These are phyloP conservation scores for Limnephilus marmoratus DNA, from an alignment of 2,888 invertebrate species.

Conservation along the genomic window DNA sequence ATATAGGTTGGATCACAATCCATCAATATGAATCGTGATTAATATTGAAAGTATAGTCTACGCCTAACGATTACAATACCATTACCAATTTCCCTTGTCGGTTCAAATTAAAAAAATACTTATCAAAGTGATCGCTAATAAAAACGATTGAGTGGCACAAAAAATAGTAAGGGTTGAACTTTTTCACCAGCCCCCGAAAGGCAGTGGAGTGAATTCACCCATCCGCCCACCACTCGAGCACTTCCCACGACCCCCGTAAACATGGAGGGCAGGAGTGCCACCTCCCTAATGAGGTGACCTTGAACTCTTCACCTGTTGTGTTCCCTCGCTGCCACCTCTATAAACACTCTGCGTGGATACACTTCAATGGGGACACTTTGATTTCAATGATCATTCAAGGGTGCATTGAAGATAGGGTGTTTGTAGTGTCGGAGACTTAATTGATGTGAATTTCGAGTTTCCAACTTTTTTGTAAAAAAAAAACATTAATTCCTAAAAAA, in stretches of 20 bases:
- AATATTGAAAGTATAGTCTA: no score
- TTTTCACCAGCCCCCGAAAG: neutral
- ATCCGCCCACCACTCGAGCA: neutral
- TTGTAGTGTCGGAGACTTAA: neutral
- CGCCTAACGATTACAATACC: no score
- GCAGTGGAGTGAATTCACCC: neutral
- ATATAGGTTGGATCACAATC: no score
- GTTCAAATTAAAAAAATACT: neutral
- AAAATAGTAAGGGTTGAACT: neutral
- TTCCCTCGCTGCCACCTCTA: neutral
- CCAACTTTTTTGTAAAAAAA: neutral
- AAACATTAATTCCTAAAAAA: no score
- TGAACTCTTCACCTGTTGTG: constrained; percentile 57
- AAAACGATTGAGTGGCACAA: neutral
- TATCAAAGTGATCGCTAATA: neutral
- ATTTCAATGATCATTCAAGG: neutral
- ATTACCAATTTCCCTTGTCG: no score
- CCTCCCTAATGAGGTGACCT: constrained; percentile 44
- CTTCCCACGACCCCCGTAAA: neutral
- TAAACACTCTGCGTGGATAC: neutral
- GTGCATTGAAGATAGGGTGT: neutral
- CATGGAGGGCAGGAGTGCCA: neutral
- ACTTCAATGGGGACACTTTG: neutral
- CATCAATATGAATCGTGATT: no score
- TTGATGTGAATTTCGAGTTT: neutral